Percentiles rank a stretch among this genome's conserved stretches.
These are phyloP conservation scores for Pogonocherus hispidulus DNA, from an alignment of 2,888 invertebrate genomes.

Conservation along the genomic window DNA sequence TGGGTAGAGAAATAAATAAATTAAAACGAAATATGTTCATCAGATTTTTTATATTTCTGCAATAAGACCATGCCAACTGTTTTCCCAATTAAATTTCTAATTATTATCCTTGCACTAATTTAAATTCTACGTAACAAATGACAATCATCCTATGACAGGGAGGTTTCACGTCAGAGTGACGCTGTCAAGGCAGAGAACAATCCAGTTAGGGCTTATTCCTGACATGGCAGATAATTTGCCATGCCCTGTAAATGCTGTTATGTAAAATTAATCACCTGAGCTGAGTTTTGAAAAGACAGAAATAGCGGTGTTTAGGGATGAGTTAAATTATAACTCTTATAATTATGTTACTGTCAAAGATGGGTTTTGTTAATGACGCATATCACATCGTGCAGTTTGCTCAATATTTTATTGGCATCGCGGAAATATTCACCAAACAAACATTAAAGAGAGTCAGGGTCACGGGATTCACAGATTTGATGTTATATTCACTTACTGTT, in stretches of 20 bases:
- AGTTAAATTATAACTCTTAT: not conserved
- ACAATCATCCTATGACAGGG: not conserved
- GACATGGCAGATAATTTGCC: conserved; percentile 7
- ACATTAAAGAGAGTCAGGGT: no score
- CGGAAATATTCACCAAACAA: no score
- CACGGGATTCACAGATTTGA: no score
- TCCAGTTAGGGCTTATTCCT: not conserved
- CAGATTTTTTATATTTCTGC: no score
- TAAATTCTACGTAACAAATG: conserved; percentile 1
- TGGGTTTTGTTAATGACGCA: not conserved
- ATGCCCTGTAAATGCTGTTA: not conserved
- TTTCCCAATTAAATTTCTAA: not conserved
- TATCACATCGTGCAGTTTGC: not conserved
- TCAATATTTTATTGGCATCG: no score
- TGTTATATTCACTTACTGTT: no score
- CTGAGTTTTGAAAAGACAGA: not conserved
- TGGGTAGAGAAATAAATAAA: no score
- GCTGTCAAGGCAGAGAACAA: not conserved
- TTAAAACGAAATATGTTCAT: no score
- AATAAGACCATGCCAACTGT: not conserved
- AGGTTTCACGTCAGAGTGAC: not conserved
- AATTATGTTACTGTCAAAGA: not conserved
- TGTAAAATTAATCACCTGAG: conserved; percentile 1
- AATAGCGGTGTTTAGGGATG: not conserved
- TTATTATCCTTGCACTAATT: not conserved